Evolutionary conservation across 2,888 invertebrate species (phyloP), one percentile per base, ranked within the genome.

Genomic region (Heliconius erato): DNA sequence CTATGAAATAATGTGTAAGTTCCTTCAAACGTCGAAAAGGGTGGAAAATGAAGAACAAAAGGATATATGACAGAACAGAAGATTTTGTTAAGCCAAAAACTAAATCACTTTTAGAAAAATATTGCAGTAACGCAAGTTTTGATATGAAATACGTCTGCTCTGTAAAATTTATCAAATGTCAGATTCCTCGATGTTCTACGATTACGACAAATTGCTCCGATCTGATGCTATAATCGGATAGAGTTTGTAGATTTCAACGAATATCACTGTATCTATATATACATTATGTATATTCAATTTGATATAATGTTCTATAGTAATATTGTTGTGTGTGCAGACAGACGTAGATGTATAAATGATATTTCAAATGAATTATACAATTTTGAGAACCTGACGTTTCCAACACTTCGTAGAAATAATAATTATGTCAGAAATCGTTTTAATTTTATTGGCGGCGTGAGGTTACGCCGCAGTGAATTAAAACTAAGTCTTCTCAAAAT

Each of bases 131-230:
- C 44, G 26, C 44, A 7, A 72, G 9, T 16, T 72, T 16, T 19
- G 16, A 72, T 0, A 72, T 19, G 44, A 72, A 44, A 49, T 44
- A 72, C 44, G 72, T 72, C n/a, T 0, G 26, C 72, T 72, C 16
- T 72, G 26, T 72, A 44, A 72, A 72, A 72, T 72, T 26, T 49
- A 49, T 49, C 44, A 72, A 44, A 44, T 26, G 72, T 72, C 72
- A 72, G 72, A 71, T 71, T 71, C 26, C 26, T 44, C 44, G 26
- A 72, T 72, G 72, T 72, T 72, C 72, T 3, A 9, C 44, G 26
- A 49, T 72, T 26, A 72, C 72, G 44, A 72, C 19, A 49, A 72
- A 72, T 72, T 44, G 72, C 72, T 32, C 11, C 72, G 26, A 44
- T 44, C 71, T n/a, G 71, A n/a, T 35, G 71, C 40, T 40, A 40